These are phyloP conservation scores for Montipora cactus DNA, from an alignment of 64 coral and sea anemone species.

Conservation along the genomic window DNA sequence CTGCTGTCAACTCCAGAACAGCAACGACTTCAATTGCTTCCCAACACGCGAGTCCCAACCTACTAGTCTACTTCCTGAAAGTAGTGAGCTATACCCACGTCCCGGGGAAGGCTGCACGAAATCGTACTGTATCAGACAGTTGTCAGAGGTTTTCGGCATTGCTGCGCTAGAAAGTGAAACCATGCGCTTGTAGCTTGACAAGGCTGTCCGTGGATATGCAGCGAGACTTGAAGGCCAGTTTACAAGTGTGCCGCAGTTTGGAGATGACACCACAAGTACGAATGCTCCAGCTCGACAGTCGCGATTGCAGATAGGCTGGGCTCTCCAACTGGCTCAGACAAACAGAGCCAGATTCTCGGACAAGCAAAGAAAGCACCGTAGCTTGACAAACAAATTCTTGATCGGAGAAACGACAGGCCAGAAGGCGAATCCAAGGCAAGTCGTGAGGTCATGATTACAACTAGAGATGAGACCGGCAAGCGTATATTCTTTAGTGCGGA, in stretches of 20 bases:
- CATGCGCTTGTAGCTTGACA: background rate
- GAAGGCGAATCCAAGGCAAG: too few species aligned
- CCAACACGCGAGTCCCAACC: background rate
- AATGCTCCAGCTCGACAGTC: background rate
- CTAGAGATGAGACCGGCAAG: too few species aligned
- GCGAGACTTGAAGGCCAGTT: too few species aligned
- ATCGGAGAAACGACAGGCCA: too few species aligned
- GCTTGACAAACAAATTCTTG: too few species aligned
- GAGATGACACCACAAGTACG: background rate
- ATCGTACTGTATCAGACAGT: constrained; percentile 43
- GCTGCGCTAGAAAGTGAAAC: constrained; percentile 18
- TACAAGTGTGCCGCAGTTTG: too few species aligned
- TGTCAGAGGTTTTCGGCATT: background rate
- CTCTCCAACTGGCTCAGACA: background rate
- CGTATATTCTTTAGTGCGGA: too few species aligned
- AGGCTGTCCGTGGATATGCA: background rate
- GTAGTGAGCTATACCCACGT: constrained; percentile 4
- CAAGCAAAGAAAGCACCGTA: background rate
- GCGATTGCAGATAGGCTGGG: background rate
- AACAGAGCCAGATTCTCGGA: background rate
- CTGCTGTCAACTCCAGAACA: too few species aligned
- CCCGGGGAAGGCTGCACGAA: constrained; percentile 50
- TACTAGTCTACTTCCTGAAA: background rate
- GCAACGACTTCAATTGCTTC: too few species aligned
- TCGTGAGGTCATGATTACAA: too few species aligned